These are phyloP conservation scores for Neria commutata DNA, from an alignment of 2,888 invertebrate genomes.

Conservation along the genomic window DNA sequence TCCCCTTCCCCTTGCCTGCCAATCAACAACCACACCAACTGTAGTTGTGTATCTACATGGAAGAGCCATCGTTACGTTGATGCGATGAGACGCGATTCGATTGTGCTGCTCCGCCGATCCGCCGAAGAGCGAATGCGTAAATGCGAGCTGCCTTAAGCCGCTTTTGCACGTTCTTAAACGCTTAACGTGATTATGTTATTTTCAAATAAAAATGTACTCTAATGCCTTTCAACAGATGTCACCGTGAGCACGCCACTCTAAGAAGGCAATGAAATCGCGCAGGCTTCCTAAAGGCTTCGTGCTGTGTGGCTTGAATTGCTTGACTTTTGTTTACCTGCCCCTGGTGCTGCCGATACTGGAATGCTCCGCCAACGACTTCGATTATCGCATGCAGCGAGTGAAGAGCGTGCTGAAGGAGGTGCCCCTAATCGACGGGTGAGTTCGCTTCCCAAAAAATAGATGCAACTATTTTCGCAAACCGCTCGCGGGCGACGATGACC, in stretches of 20 bases:
- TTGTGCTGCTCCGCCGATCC: too few relatives aligned
- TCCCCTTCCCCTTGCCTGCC: too few relatives aligned
- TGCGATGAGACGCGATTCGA: too few relatives aligned
- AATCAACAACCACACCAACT: too few relatives aligned
- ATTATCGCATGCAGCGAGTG: constrained; percentile 66
- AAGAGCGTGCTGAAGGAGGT: constrained; percentile 67
- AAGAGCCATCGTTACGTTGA: too few relatives aligned
- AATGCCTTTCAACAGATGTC: constrained; percentile 42
- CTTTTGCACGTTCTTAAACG: too few relatives aligned
- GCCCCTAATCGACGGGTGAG: constrained; percentile 68
- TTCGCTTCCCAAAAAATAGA: too few relatives aligned
- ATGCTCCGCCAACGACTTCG: constrained; percentile 63
- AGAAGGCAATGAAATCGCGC: constrained; percentile 62
- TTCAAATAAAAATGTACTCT: constrained; percentile 10
- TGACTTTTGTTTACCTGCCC: constrained; percentile 60
- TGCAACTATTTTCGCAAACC: too few relatives aligned
- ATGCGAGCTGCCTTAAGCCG: background rate
- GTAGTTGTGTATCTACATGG: too few relatives aligned
- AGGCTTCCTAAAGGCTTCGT: constrained; percentile 61
- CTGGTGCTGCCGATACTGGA: constrained; percentile 56
- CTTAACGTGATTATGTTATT: background rate
- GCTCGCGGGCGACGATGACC: too few relatives aligned
- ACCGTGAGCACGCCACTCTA: constrained; percentile 55
- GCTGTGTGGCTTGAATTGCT: constrained; percentile 62
- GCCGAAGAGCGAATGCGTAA: too few relatives aligned